Evolutionary conservation across 2,113 vertebrate species (phyloP).

Genomic region (Hippopotamus amphibius): DNA sequence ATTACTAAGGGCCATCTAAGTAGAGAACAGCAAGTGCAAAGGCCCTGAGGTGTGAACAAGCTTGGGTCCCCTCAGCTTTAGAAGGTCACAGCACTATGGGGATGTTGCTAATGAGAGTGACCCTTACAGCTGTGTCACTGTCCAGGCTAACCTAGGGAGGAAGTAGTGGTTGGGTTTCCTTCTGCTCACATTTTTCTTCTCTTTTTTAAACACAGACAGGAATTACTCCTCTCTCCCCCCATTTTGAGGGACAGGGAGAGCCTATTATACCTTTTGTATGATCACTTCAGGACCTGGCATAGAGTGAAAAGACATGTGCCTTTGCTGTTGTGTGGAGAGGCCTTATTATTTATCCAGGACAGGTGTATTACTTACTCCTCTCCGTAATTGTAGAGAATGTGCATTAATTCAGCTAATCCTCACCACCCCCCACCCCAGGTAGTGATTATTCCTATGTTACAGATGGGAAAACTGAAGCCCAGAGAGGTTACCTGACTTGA

Average conservation of each 20-base stretch:
- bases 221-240: neutral
- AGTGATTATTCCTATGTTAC: neutral
- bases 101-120: conserved; percentile 12
- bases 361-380: neutral
- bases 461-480: conserved; percentile 25
- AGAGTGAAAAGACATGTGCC: conserved; percentile 6
- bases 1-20: neutral
- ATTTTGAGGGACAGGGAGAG: neutral
- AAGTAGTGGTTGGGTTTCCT: conserved; percentile 33
- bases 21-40: conserved; percentile 14
- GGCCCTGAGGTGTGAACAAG: neutral
- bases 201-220: conserved; percentile 15
- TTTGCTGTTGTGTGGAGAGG: conserved; percentile 45
- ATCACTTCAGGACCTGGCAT: neutral
- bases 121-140: neutral
- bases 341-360: neutral
- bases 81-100: neutral
- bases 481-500: neutral
- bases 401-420: neutral
- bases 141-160: conserved; percentile 33
- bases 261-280: conserved; percentile 6
- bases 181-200: neutral
- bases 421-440: neutral
- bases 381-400: neutral
- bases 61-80: neutral